These are phyloP conservation scores for Neoscelio sp. DNA, from an alignment of 2,888 invertebrate species.

Conservation along the genomic window DNA sequence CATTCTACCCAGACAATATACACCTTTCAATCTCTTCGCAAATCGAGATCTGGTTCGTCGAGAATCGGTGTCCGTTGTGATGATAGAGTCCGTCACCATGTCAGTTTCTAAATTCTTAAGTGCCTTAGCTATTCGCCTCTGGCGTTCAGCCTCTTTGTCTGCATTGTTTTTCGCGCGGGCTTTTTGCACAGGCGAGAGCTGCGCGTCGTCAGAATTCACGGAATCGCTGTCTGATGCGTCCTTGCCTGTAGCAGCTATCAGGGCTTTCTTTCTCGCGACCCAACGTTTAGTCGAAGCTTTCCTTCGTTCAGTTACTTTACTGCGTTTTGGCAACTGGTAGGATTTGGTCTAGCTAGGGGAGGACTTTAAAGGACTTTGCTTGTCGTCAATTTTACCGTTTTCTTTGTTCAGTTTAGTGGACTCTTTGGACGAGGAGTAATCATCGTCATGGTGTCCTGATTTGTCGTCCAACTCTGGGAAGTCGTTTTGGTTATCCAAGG, in stretches of 20 bases:
- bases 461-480: constrained; percentile 11
- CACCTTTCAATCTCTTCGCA: constrained; percentile 14
- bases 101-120: constrained; percentile 75
- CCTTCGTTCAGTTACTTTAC: constrained; percentile 76
- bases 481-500: constrained; percentile 15
- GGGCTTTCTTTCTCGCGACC: constrained; percentile 80
- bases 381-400: constrained; percentile 30
- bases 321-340: constrained; percentile 69
- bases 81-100: too few relatives aligned
- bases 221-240: constrained; percentile 79
- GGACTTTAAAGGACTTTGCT: constrained; percentile 39
- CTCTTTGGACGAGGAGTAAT: constrained; percentile 46
- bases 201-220: constrained; percentile 74
- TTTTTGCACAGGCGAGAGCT: constrained; percentile 80
- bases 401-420: constrained; percentile 37
- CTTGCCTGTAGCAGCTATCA: constrained; percentile 79
- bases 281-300: constrained; percentile 80
- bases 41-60: too few relatives aligned
- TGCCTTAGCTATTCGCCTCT: constrained; percentile 72
- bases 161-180: constrained; percentile 78
- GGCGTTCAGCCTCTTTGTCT: constrained; percentile 75
- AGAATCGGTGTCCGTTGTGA: too few relatives aligned
- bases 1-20: constrained; percentile 59
- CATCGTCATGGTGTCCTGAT: constrained; percentile 2
- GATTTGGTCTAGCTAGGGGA: neutral